Percentiles rank a stretch among this genome's conserved stretches.
Evolutionary conservation across 2,888 invertebrate species (phyloP).

Genomic region (Salpingus planirostris): DNA sequence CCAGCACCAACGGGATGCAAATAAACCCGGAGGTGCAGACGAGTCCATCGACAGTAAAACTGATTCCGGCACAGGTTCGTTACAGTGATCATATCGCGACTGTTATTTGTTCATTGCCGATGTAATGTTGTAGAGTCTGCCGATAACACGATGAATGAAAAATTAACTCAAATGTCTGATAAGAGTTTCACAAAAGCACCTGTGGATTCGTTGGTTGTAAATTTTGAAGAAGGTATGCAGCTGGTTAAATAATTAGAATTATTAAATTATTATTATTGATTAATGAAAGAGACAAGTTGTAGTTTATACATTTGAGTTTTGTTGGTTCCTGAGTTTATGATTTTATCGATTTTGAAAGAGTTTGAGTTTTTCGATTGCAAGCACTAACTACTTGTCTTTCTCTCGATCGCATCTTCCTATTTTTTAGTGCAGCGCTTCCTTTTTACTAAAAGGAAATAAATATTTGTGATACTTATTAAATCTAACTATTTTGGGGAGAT

Average conservation of each 20-base stretch:
- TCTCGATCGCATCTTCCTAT: too few relatives aligned
- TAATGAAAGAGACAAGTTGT: background rate
- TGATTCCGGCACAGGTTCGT: slow-evolving; percentile 8
- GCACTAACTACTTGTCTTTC: too few relatives aligned
- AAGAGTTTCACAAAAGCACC: slow-evolving; percentile 38
- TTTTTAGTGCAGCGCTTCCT: too few relatives aligned
- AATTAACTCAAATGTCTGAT: slow-evolving; percentile 27
- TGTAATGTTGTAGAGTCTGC: slow-evolving; percentile 18
- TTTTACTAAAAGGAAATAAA: too few relatives aligned
- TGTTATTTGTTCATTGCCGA: background rate
- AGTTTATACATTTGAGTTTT: background rate
- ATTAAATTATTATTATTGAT: slow-evolving; percentile 7
- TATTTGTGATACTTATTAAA: too few relatives aligned
- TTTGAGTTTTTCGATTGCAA: too few relatives aligned
- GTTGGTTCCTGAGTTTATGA: too few relatives aligned
- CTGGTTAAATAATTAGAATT: slow-evolving; percentile 45
- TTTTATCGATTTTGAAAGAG: too few relatives aligned
- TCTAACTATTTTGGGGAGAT: too few relatives aligned
- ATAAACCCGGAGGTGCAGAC: slow-evolving; percentile 22
- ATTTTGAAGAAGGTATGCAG: slow-evolving; percentile 77
- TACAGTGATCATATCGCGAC: background rate
- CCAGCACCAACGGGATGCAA: slow-evolving; percentile 54
- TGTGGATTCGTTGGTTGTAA: slow-evolving; percentile 65
- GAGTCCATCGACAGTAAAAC: slow-evolving; percentile 18
- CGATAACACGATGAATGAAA: slow-evolving; percentile 16